Conservation (phyloP, 2,888 invertebrate genomes). For the Tolmerus cingulatus region DNA sequence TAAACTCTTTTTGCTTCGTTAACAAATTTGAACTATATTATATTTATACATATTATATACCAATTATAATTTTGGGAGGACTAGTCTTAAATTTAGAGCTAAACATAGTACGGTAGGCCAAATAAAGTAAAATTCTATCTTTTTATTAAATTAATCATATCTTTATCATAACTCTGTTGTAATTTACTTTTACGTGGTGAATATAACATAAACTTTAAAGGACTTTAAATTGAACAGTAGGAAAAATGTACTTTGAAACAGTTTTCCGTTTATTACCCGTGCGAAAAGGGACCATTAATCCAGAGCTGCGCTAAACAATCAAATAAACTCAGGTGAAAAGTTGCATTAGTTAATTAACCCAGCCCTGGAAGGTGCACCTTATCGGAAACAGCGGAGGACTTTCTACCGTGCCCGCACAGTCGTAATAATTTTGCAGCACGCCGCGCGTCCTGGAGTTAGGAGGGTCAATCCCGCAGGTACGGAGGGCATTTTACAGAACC, state of each 20-base stretch:
- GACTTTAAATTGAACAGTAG: not conserved
- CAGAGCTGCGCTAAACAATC: not conserved
- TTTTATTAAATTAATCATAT: no score
- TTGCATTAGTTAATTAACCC: slow-evolving; percentile 31
- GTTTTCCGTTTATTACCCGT: not conserved
- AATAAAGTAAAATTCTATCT: no score
- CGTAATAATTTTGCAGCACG: not conserved
- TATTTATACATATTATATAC: no score
- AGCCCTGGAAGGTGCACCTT: slow-evolving; percentile 15
- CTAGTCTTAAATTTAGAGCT: no score
- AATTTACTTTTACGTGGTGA: not conserved
- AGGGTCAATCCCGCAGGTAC: slow-evolving; percentile 8
- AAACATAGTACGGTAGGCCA: no score
- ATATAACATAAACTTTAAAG: not conserved
- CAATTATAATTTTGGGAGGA: no score
- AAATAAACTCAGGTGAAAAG: slow-evolving; percentile 19
- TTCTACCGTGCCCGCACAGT: not conserved
- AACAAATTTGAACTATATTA: no score
- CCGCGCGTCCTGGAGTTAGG: not conserved
- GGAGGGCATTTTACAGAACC: not conserved
- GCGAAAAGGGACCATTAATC: not conserved
- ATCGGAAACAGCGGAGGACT: not conserved
- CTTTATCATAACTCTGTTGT: not conserved
- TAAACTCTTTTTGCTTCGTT: no score
- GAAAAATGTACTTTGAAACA: not conserved